phyloP scores from a whole-genome alignment of 2,113 vertebrate genomes.

The Pomatorhinus ruficollis region DNA sequence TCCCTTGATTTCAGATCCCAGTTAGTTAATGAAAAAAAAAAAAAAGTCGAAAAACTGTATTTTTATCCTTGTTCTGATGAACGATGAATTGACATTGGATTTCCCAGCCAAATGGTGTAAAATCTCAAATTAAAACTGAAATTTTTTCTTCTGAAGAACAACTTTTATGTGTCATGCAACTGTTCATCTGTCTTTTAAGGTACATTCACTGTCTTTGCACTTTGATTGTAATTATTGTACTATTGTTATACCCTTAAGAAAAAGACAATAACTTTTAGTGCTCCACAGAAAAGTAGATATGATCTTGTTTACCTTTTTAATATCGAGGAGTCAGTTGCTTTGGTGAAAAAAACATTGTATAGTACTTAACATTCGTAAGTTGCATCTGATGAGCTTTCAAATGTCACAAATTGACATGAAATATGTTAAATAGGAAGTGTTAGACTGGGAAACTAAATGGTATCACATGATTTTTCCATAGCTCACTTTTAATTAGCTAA shows the following conservation, averaged over 20 bases:
- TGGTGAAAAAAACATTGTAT: background rate
- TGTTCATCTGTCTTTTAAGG: background rate
- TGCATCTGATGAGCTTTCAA: background rate
- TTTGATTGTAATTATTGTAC: background rate
- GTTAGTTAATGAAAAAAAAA: background rate
- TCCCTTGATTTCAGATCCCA: background rate
- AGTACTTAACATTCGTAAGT: background rate
- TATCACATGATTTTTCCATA: background rate
- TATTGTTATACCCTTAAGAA: background rate
- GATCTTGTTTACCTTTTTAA: background rate
- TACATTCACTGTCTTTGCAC: background rate
- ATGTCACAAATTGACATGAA: background rate
- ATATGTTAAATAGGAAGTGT: background rate
- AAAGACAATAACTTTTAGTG: background rate
- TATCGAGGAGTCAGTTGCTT: background rate
- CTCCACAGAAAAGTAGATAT: accelerated
- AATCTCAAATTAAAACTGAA: background rate
- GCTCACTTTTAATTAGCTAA: background rate
- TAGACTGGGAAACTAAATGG: background rate
- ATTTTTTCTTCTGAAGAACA: background rate
- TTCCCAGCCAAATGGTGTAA: background rate
- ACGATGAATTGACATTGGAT: background rate
- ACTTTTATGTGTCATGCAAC: background rate
- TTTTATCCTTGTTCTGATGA: background rate
- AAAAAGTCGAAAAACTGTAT: background rate